These are phyloP conservation scores for Danaus melanippus DNA, from an alignment of 1,140 invertebrate species.

Conservation along the genomic window DNA sequence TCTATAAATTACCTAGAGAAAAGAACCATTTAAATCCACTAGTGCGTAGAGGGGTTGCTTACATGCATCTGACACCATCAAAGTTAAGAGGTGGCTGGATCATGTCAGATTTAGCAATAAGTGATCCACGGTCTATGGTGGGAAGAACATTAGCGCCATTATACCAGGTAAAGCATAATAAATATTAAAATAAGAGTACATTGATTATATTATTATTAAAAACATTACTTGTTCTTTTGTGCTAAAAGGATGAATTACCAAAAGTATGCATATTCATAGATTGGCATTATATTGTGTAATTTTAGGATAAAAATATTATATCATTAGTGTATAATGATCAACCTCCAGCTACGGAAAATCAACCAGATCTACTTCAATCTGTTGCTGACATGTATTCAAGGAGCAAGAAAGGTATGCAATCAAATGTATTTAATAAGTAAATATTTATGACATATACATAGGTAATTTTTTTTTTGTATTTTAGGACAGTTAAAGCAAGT, in stretches of 20 bases:
- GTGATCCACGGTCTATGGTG: constrained; percentile 79
- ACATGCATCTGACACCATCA: constrained; percentile 81
- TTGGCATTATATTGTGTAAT: constrained; percentile 18
- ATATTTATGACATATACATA: too few species aligned
- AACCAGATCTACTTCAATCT: constrained; percentile 51
- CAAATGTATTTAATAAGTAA: background rate
- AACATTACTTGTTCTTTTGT: too few species aligned
- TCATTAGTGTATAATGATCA: constrained; percentile 90
- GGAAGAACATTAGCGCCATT: constrained; percentile 80
- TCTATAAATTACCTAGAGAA: constrained; percentile 87
- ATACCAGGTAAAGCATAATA: constrained; percentile 66
- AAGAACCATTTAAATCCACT: constrained; percentile 69
- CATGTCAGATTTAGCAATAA: constrained; percentile 79
- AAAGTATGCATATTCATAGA: constrained; percentile 7
- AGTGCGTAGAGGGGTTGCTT: constrained; percentile 78
- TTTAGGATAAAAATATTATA: constrained; percentile 63
- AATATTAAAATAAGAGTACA: background rate
- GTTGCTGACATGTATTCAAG: constrained; percentile 59
- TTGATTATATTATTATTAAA: too few species aligned
- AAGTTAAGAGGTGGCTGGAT: constrained; percentile 76
- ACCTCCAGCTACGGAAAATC: constrained; percentile 74
- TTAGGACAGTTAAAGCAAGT: constrained; percentile 48
- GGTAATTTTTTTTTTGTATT: constrained; percentile 11
- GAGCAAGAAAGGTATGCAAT: constrained; percentile 44
- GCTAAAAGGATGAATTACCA: too few species aligned